These are phyloP conservation scores for Gyps fulvus DNA, from an alignment of 2,113 vertebrate species.

Conservation along the genomic window DNA sequence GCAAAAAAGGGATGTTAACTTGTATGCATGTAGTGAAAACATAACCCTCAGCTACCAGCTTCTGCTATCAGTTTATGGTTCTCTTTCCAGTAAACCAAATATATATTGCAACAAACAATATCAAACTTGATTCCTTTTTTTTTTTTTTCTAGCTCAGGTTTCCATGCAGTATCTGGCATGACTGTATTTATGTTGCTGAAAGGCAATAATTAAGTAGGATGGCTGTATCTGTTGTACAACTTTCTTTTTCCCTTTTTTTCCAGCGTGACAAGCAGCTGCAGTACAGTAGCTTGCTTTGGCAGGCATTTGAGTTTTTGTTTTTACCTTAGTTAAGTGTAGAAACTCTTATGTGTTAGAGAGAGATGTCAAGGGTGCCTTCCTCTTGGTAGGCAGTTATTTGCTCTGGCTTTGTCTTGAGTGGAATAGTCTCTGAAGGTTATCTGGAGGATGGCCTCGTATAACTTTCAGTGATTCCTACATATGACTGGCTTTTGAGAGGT, in stretches of 20 bases:
- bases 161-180: not conserved
- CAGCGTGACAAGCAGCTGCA: not conserved
- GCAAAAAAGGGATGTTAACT: not conserved
- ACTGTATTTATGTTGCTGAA: not conserved
- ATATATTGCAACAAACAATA: too few relatives aligned
- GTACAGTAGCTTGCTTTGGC: not conserved
- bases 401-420: not conserved
- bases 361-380: not conserved
- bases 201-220: not conserved
- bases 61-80: not conserved
- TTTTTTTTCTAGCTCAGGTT: not conserved
- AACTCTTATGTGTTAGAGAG: not conserved
- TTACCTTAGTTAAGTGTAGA: not conserved
- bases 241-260: not conserved
- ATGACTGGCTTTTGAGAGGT: slow-evolving; percentile 22
- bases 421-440: slow-evolving; percentile 32
- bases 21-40: not conserved
- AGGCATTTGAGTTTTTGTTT: not conserved
- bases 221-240: not conserved
- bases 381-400: slow-evolving; percentile 13
- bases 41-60: not conserved
- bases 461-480: slow-evolving; percentile 9
- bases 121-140: not conserved
- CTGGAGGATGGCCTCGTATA: not conserved
- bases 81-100: not conserved